Evolutionary conservation across 2,888 invertebrate genomes (phyloP).

Genomic region (Scrobipalpa costella): DNA sequence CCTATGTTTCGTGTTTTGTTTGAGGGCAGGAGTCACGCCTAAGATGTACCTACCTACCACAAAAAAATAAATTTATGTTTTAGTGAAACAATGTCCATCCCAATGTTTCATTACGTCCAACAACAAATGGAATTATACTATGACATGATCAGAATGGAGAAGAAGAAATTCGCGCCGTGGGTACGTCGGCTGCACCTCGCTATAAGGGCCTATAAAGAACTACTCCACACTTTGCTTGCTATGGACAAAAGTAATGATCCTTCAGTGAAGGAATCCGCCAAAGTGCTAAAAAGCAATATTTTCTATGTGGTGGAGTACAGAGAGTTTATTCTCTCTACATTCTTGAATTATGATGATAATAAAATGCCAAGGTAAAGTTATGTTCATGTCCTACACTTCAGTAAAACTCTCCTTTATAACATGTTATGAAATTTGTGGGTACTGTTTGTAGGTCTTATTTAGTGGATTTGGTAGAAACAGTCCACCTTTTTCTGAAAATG

Average conservation of each 20-base stretch:
- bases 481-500: slow-evolving; percentile 95
- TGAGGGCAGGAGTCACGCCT: too few relatives aligned
- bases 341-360: slow-evolving; percentile 91
- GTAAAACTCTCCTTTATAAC: too few relatives aligned
- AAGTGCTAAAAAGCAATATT: slow-evolving; percentile 93
- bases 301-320: slow-evolving; percentile 97
- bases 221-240: slow-evolving; percentile 89
- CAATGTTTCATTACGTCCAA: slow-evolving; percentile 96
- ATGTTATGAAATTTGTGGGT: not conserved
- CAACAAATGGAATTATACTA: slow-evolving; percentile 93
- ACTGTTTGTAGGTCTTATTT: slow-evolving; percentile 84
- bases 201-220: slow-evolving; percentile 89
- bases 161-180: slow-evolving; percentile 91
- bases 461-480: slow-evolving; percentile 93
- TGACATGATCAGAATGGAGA: slow-evolving; percentile 92
- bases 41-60: too few relatives aligned
- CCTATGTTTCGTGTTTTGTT: too few relatives aligned
- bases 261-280: slow-evolving; percentile 88
- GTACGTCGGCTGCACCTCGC: slow-evolving; percentile 92
- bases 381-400: too few relatives aligned
- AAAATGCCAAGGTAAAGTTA: slow-evolving; percentile 95
- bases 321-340: slow-evolving; percentile 90
- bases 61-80: not conserved
- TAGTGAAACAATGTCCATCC: slow-evolving; percentile 95
- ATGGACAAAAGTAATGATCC: slow-evolving; percentile 90